Percentiles rank a stretch among this genome's conserved stretches.
Conservation (phyloP, 2,797 vertebrate genomes). For the Podargus strigoides region DNA sequence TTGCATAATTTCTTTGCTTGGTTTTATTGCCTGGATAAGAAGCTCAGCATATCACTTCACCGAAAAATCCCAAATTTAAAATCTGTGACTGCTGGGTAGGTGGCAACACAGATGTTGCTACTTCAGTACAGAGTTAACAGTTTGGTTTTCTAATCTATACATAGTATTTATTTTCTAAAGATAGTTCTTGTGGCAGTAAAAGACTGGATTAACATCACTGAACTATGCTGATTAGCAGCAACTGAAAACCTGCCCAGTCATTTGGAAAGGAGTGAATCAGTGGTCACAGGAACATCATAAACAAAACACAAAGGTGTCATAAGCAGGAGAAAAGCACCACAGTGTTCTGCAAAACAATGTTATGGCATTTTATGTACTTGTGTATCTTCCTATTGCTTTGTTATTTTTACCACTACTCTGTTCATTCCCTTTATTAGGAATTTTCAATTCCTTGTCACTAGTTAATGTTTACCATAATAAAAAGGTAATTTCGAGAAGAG, state of each 20-base stretch:
- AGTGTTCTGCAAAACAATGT: neutral
- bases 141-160: neutral
- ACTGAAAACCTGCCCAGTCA: neutral
- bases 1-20: neutral
- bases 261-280: neutral
- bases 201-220: neutral
- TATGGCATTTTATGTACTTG: neutral
- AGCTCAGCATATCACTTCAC: neutral
- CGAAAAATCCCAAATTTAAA: neutral
- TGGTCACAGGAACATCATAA: neutral
- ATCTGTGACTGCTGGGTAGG: neutral
- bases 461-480: slow-evolving; percentile 11
- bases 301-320: neutral
- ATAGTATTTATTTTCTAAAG: neutral
- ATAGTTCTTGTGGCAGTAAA: neutral
- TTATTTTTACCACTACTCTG: neutral
- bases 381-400: neutral
- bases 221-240: neutral
- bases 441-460: slow-evolving; percentile 17
- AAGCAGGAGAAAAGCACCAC: neutral
- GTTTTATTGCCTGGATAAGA: neutral
- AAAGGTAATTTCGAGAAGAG: neutral
- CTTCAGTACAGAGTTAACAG: neutral
- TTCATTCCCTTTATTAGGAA: neutral
- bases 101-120: neutral